Conservation (phyloP, 2,888 invertebrate species). For the Plagodis pulveraria region DNA sequence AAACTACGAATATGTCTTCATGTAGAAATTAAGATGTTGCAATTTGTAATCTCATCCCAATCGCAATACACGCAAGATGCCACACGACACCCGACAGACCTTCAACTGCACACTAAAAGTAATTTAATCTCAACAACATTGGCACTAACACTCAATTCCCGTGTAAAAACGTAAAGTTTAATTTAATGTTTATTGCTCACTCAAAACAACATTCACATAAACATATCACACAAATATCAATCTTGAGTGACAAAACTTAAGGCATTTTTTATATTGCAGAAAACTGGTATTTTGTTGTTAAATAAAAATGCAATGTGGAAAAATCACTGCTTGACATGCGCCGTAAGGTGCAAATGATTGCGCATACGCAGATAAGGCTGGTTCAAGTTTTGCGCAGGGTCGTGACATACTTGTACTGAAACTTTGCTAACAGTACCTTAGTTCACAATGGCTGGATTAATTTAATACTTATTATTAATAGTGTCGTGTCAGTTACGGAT, state of each 20-base stretch:
- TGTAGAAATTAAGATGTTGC: constrained; percentile 14
- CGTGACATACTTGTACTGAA: constrained; percentile 51
- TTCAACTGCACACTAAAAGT: constrained; percentile 22
- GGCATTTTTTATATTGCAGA: constrained; percentile 22
- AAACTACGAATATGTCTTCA: too few species aligned
- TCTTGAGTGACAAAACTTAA: constrained; percentile 24
- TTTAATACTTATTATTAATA: too few species aligned
- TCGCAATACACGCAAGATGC: constrained; percentile 15
- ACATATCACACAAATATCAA: constrained; percentile 27
- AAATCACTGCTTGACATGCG: constrained; percentile 34
- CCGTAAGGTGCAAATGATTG: constrained; percentile 54
- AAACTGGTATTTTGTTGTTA: constrained; percentile 2
- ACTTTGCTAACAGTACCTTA: constrained; percentile 16
- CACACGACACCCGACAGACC: constrained; percentile 9
- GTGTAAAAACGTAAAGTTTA: constrained; percentile 33
- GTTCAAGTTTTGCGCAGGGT: constrained; percentile 51
- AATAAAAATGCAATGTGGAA: constrained; percentile 29
- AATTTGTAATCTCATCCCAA: constrained; percentile 16
- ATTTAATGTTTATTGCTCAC: constrained; percentile 47
- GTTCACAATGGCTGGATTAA: neutral
- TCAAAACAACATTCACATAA: constrained; percentile 34
- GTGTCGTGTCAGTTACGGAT: too few species aligned
- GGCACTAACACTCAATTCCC: constrained; percentile 42
- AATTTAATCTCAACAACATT: constrained; percentile 37
- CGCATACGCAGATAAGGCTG: constrained; percentile 54